Evolutionary conservation across 2,888 invertebrate species (phyloP).

Genomic region (Melanargia galathea): DNA sequence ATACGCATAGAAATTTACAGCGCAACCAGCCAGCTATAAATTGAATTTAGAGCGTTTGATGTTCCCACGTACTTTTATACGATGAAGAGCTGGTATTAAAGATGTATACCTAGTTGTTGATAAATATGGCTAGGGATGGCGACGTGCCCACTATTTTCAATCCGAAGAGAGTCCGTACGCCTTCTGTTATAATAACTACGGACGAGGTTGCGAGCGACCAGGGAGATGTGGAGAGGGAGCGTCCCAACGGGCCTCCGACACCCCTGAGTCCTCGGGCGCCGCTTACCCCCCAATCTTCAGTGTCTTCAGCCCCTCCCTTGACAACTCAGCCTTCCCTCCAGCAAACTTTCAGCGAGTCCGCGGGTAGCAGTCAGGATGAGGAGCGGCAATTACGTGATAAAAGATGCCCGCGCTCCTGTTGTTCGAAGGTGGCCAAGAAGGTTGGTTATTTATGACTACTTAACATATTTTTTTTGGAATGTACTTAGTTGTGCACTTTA

Average conservation of each 20-base stretch:
- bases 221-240: slow-evolving; percentile 63
- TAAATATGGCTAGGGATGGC: slow-evolving; percentile 85
- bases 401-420: slow-evolving; percentile 88
- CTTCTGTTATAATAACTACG: slow-evolving; percentile 87
- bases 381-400: slow-evolving; percentile 77
- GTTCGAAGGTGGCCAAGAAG: slow-evolving; percentile 92
- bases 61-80: slow-evolving; percentile 17
- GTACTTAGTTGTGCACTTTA: too few relatives aligned
- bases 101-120: slow-evolving; percentile 45
- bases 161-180: slow-evolving; percentile 86
- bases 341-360: slow-evolving; percentile 77
- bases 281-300: slow-evolving; percentile 72
- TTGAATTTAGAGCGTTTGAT: slow-evolving; percentile 41
- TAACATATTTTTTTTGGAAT: background rate
- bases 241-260: slow-evolving; percentile 75
- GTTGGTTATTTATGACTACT: slow-evolving; percentile 61
- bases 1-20: slow-evolving; percentile 33
- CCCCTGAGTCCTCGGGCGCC: slow-evolving; percentile 73
- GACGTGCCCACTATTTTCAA: slow-evolving; percentile 92
- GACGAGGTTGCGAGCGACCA: slow-evolving; percentile 79
- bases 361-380: slow-evolving; percentile 84
- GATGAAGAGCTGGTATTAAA: slow-evolving; percentile 40
- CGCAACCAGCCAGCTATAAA: slow-evolving; percentile 35
- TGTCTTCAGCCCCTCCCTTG: slow-evolving; percentile 76
- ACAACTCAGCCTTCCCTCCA: slow-evolving; percentile 76